Evolutionary conservation across 1,140 invertebrate genomes (phyloP), one percentile per base, ranked within the genome.

Genomic region (Drosophila persimilis): DNA sequence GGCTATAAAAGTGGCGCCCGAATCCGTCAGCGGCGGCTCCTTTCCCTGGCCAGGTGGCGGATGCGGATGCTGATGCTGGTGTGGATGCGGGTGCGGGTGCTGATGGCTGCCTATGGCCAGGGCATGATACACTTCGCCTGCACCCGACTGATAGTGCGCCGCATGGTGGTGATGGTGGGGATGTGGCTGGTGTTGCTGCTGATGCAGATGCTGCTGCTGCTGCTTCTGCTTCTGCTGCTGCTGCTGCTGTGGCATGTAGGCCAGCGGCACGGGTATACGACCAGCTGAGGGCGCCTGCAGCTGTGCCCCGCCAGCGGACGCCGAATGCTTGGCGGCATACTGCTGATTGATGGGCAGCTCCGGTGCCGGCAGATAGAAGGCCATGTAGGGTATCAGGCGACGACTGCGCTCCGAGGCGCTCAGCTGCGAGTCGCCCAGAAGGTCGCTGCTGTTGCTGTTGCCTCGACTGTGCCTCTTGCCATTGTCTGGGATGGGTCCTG

Each of bases 361-460:
- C 1, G 80, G 73, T 60, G 94, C 94, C 1, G 94, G 93, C 17
- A 95, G 92, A 85, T 96, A 96, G 89, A 95, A 96, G 35, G 95
- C 96, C 94, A 96, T 95, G 83, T 96, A 96, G 1, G 95, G 96
- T 80, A 97, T 95, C 44, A 96, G 86, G 52, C 96, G 93, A 71
- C 96, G 93, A 78, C 95, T 95, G 44, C 96, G 93, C 60, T 91
- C 90, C 50, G 90, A 91, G 45, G 80, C 90, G 57, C 90, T 91
- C 3, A 90, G 52, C 53, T 90, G 80, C 0, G 89, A 71, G 22
- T 90, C 90, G 11, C 55, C 61, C 15, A 66, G 44, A 48, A 47
- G 15, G 26, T 43, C 48, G 46, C 48, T 76, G 59, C 63, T 69
- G 15, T 85, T 66, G 41, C 59, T 69, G 15, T 85, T 66, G 41